Evolutionary conservation across 2,888 invertebrate genomes (phyloP), one percentile per base, ranked within the genome.

Genomic region (Julus scanicus): DNA sequence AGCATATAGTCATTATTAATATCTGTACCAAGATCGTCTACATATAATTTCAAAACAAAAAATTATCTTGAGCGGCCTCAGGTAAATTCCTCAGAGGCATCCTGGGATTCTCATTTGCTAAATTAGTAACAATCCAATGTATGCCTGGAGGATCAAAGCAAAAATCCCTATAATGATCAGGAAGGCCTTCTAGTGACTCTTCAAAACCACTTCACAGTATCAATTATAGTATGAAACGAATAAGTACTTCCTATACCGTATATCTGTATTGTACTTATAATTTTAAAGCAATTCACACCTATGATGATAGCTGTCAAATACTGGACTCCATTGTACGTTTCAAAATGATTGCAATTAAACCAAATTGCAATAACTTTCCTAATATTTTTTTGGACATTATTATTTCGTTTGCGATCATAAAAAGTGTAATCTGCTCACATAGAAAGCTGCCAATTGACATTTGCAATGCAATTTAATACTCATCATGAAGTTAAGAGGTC

Each of bases 141-240:
- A 1, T 80, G 80, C 80, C 80, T 80, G 2, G 37, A 80, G 80
- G 37, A 13, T 80, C 80, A 37, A 80, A 9, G 80, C 3, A 80
- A 15, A 15, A 53, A 13, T 29, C 13, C 80, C 4, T 2, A 29
- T 39, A 37, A 29, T 9, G 37, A 13, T 80, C 37, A 80, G 80
- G 37, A 80, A 80, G 80, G 80, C 6, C 2, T 80, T 20, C 13
- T 11, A 80, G 37, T 80, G 37, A 80, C 15, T 80, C 20, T 71
- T 29, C 71, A 71, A 53, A 63, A 71, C 71, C 71, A 71, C 71
- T 71, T 71, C 71, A 11, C 8, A 71, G 15, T 80, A 80, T 37
- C 80, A 80, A 80, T 39, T 37, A 15, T 4, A n/a, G n/a, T n/a
- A 80, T 8, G 15, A 80, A 37, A 37, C 80, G 80, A 37, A 80